Base-by-base conservation (phyloP, 2,113 vertebrate species). In the Cebus imitator region DNA sequence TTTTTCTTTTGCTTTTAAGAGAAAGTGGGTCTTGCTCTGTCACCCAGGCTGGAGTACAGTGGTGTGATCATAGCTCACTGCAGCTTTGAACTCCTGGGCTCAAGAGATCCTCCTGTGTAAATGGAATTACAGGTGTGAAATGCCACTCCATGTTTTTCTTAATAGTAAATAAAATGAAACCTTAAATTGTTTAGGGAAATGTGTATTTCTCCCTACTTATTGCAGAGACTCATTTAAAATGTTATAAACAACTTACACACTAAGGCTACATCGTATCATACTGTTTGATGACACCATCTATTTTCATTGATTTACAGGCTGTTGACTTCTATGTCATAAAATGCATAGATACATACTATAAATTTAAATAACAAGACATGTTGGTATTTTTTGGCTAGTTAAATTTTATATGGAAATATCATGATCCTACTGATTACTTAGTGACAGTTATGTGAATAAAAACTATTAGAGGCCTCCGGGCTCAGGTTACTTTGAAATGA, bases 101-200 rank as follows among this genome's bases (percentile, higher is more conserved):
- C 61, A 64, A 64, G 13, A 64, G 61, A 64, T 30, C 61, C 27
- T 64, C 61, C 27, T 64, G 61, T 64, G 61, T 32, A 32, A 30
- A 27, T 64, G 61, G 61, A 30, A 64, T 64, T 30, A 64, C 27
- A 64, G 27, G 27, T 32, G 27, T 64, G 27, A 64, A 64, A 1
- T 64, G 61, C 27, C 12, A 64, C 27, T 30, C 27, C 12, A 64
- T 64, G 30, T 32, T 64, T 64, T 64, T 64, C 61, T 64, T 66
- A 43, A 82, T 70, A 43, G 75, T 90, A 84, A 94, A 93, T 87
- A 86, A 87, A 97, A 78, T 25, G 17, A 95, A 82, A 14, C 2
- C 6, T 50, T 58, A n/a, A 85, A 43, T 9, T 32, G 3, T 83
- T 92, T 13, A 43, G 61, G 64, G n/a, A 90, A 23, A 84, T 21